These are phyloP conservation scores for Chloroclysta siterata DNA, from an alignment of 2,888 invertebrate species.

Conservation along the genomic window DNA sequence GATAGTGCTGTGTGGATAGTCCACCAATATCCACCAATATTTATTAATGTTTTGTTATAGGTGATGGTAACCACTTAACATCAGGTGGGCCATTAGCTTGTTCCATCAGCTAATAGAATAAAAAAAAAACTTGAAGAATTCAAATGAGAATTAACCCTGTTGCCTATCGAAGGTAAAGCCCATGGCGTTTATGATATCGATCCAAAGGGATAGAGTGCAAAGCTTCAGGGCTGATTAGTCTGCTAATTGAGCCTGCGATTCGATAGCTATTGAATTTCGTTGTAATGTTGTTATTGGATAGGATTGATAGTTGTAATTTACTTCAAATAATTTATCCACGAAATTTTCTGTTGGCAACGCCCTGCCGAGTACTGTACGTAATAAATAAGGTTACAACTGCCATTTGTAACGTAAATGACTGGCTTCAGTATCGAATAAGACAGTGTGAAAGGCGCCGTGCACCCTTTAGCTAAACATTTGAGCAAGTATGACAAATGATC, in stretches of 20 bases:
- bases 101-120: too few species aligned
- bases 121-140: too few species aligned
- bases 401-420: constrained; percentile 31
- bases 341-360: constrained; percentile 31
- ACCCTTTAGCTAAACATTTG: constrained; percentile 21
- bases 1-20: too few species aligned
- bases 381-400: constrained; percentile 32
- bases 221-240: constrained; percentile 47
- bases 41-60: too few species aligned
- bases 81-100: too few species aligned
- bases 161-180: too few species aligned
- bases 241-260: constrained; percentile 53
- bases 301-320: constrained; percentile 33
- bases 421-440: constrained; percentile 23
- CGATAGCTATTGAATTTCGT: constrained; percentile 45
- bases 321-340: constrained; percentile 25
- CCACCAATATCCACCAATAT: too few species aligned
- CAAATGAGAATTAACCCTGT: too few species aligned
- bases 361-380: constrained; percentile 21
- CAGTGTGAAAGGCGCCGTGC: constrained; percentile 12
- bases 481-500: constrained; percentile 32
- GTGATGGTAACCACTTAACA: too few species aligned
- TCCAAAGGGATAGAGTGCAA: constrained; percentile 42
- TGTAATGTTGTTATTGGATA: constrained; percentile 35
- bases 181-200: constrained; percentile 38